Conservation (phyloP, 2,888 invertebrate genomes). For the Diploptera punctata region DNA sequence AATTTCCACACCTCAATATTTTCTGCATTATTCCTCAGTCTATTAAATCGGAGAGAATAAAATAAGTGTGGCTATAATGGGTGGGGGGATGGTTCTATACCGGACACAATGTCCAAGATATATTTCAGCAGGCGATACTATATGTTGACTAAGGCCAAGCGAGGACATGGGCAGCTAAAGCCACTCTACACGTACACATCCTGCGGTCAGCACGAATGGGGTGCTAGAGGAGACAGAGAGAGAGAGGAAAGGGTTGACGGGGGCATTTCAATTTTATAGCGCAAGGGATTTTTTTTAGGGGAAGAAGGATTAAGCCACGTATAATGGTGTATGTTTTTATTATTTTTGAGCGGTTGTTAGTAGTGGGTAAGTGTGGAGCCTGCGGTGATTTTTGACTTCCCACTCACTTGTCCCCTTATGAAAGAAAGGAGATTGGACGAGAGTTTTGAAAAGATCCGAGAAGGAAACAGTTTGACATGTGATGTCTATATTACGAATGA, state of each 20-base stretch:
- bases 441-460: constrained; percentile 12
- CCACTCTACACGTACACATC: constrained; percentile 29
- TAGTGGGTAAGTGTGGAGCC: constrained; percentile 1
- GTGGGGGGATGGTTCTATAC: too few relatives aligned
- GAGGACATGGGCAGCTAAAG: constrained; percentile 22
- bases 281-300: constrained; percentile 35
- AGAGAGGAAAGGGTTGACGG: constrained; percentile 12
- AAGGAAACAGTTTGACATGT: constrained; percentile 13
- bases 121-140: constrained; percentile 34
- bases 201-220: constrained; percentile 25
- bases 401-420: neutral
- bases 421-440: constrained; percentile 8
- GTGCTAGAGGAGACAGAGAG: neutral
- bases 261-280: constrained; percentile 38
- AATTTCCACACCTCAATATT: too few relatives aligned
- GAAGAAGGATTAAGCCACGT: constrained; percentile 33
- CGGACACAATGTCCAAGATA: constrained; percentile 37
- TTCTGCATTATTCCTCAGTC: too few relatives aligned
- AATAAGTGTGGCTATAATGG: too few relatives aligned
- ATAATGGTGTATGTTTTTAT: constrained; percentile 33
- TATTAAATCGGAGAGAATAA: too few relatives aligned
- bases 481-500: constrained; percentile 8
- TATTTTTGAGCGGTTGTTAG: constrained; percentile 30
- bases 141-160: neutral
- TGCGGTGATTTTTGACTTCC: constrained; percentile 26